phyloP scores from a whole-genome alignment of 2,113 vertebrate species.

The Cyprinus carpio region DNA sequence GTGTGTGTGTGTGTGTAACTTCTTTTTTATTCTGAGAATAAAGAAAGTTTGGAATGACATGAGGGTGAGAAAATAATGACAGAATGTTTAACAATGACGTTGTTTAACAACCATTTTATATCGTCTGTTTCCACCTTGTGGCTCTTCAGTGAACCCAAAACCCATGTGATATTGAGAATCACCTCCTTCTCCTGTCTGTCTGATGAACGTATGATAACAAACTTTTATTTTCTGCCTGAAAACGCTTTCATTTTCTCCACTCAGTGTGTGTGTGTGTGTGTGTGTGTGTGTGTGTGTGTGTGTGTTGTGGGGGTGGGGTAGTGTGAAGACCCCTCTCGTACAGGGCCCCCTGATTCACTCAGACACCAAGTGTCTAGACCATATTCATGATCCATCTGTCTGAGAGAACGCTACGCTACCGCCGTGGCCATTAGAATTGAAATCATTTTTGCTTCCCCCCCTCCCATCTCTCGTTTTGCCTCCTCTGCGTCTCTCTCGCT shows the following conservation, averaged over 20 bases:
- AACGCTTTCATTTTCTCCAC: constrained; percentile 1
- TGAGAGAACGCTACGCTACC: constrained; percentile 84
- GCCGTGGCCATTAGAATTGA: constrained; percentile 82
- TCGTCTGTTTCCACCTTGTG: neutral
- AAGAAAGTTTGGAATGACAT: no score
- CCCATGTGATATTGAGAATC: constrained; percentile 6
- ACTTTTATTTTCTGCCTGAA: constrained; percentile 11
- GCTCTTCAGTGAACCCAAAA: neutral
- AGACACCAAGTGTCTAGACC: constrained; percentile 92
- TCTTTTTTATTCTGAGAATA: no score
- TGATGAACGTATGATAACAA: neutral
- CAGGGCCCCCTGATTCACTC: constrained; percentile 79
- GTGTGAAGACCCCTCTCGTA: constrained; percentile 35
- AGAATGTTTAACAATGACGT: neutral
- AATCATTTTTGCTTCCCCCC: constrained; percentile 71
- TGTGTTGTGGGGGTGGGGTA: constrained; percentile 35
- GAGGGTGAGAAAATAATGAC: no score
- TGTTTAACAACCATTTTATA: neutral
- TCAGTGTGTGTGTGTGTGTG: constrained; percentile 13
- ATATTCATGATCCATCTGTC: constrained; percentile 99
- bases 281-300: constrained; percentile 25
- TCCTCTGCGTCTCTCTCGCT: constrained; percentile 44
- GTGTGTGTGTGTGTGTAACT: no score
- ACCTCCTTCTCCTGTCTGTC: constrained; percentile 44
- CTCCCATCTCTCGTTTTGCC: constrained; percentile 24